Base-by-base conservation (phyloP, 2,888 invertebrate genomes). In the Nemotelus pantherinus region DNA sequence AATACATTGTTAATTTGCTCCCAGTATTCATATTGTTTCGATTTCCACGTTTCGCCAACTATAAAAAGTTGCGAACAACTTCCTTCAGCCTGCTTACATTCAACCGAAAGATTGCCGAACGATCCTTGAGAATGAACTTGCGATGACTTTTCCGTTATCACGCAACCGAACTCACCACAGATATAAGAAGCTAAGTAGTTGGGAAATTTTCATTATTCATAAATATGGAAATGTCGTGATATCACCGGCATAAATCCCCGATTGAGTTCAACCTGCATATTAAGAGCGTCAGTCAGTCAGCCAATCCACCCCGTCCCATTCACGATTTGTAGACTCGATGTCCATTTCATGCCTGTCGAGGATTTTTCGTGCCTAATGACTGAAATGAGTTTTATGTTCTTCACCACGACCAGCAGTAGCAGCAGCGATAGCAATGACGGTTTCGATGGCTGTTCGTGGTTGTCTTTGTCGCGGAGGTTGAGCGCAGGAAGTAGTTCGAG, bases 171-270 rank as follows among this genome's bases (percentile, higher is more conserved):
- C 71, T 70, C 75, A 77, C 68, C 48, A 79, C 41, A 79, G 78
- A 79, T 79, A 79, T 78, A 76, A 77, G 77, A 74, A 63, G 68
- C 55, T 68, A 79, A 79, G 78, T 72, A 79, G 77, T 79, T 77
- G 77, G 57, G 77, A 78, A 79, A 78, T 77, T 77, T 84, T 85
- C 85, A 85, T 85, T 85, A 85, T 85, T 86, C 86, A 86, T 86
- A 86, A 86, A 86, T 86, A 86, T 86, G 86, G 82, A 86, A 83
- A 81, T 81, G 81, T 80, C 82, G 80, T 76, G 80, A 80, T 82
- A 82, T 82, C 82, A 78, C 78, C 79, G 81, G 82, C 84, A 85
- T 85, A 85, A 86, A 86, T 85, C 85, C 83, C 82, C 82, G 84
- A 85, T 84, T 84, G 80, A 80, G 80, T 78, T 80, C 80, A 80